Percentiles rank a stretch among this genome's conserved stretches.
These are phyloP conservation scores for Thereva unica DNA, from an alignment of 2,888 invertebrate species.

Conservation along the genomic window DNA sequence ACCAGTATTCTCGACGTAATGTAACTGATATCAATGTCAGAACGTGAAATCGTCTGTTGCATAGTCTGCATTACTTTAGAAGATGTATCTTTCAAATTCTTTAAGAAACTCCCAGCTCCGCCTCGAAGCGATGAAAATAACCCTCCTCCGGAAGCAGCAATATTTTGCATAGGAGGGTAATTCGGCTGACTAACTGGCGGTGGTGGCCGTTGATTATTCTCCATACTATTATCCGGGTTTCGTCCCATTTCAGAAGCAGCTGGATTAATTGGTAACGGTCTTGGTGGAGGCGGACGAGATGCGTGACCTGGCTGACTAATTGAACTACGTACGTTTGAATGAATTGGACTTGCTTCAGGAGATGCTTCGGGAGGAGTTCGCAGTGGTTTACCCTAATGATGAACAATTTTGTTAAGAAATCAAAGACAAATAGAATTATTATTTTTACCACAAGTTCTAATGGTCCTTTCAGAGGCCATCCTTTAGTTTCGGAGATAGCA, in stretches of 20 bases:
- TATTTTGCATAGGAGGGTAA: slow-evolving; percentile 31
- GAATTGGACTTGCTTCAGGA: too few relatives aligned
- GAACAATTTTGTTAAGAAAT: too few relatives aligned
- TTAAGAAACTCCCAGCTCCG: slow-evolving; percentile 89
- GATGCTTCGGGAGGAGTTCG: too few relatives aligned
- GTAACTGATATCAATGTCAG: slow-evolving; percentile 89
- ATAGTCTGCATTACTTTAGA: slow-evolving; percentile 96
- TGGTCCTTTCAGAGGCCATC: slow-evolving; percentile 80
- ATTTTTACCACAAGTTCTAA: slow-evolving; percentile 56
- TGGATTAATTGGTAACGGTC: neutral
- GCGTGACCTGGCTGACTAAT: neutral
- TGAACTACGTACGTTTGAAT: too few relatives aligned
- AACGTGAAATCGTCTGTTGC: slow-evolving; percentile 85
- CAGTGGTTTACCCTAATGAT: too few relatives aligned
- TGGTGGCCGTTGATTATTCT: slow-evolving; percentile 2
- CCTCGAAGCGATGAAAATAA: slow-evolving; percentile 86
- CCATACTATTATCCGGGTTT: neutral
- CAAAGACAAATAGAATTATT: neutral
- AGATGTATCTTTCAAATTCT: slow-evolving; percentile 93
- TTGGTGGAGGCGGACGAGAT: slow-evolving; percentile 25
- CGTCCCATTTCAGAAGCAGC: neutral
- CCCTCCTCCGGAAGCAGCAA: slow-evolving; percentile 58
- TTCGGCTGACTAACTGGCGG: neutral
- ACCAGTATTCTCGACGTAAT: slow-evolving; percentile 88
- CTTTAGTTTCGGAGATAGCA: slow-evolving; percentile 84